phyloP scores from a whole-genome alignment of 2,113 vertebrate genomes.

The Chaetodon trifascialis region DNA sequence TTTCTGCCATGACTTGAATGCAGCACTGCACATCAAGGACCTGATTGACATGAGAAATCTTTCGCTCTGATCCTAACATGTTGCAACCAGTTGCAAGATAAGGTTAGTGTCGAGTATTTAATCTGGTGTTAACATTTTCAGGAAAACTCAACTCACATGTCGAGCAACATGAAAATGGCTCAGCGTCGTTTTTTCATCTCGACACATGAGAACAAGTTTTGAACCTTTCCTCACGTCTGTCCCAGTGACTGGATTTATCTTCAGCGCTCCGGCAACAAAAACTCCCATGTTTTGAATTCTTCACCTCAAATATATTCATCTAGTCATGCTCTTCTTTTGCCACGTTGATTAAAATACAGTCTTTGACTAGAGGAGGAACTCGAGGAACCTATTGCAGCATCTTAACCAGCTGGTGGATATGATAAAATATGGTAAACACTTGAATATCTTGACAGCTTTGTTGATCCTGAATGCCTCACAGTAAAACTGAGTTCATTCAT shows the following conservation, averaged over 20 bases:
- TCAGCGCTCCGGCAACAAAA: not conserved
- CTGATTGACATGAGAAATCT: not conserved
- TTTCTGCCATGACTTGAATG: not conserved
- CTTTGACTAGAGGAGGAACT: not conserved
- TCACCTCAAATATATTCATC: not conserved
- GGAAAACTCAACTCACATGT: not conserved
- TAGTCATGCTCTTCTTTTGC: not conserved
- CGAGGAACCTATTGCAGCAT: not conserved
- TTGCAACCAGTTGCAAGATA: not conserved
- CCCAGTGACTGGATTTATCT: not conserved
- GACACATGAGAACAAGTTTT: not conserved
- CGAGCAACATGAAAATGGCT: not conserved
- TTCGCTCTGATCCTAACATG: not conserved
- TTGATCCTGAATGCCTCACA: not conserved
- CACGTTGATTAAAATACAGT: not conserved
- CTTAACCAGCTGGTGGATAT: constrained; percentile 1
- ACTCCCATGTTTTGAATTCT: not conserved
- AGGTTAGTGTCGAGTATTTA: not conserved
- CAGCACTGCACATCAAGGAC: not conserved
- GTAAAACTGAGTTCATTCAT: not conserved
- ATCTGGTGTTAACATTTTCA: not conserved
- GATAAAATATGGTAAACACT: not conserved
- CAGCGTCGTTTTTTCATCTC: not conserved
- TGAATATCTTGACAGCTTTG: not conserved
- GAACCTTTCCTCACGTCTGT: not conserved